phyloP scores from a whole-genome alignment of 2,797 vertebrate genomes.

The Poecile montanus region DNA sequence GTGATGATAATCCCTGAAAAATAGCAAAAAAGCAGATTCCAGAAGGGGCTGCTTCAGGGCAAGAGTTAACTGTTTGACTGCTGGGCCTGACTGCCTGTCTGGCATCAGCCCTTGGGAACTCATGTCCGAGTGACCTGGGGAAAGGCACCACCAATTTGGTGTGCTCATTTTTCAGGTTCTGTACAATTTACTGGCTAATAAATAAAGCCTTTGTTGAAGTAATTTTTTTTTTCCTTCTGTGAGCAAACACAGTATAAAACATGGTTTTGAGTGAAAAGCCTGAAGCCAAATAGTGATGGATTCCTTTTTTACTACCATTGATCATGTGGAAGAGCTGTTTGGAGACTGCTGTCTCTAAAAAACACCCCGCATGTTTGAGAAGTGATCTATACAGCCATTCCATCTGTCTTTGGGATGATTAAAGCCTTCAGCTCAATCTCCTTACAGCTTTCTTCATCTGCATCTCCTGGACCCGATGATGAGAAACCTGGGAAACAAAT shows the following conservation, averaged over 20 bases:
- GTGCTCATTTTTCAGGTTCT: not conserved
- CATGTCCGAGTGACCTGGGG: rapidly evolving
- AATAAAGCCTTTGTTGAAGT: not conserved
- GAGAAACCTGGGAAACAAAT: not conserved
- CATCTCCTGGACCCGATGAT: not conserved
- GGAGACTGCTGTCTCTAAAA: slow-evolving; percentile 12
- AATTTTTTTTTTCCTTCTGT: not conserved
- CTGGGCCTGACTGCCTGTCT: not conserved
- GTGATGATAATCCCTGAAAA: not conserved
- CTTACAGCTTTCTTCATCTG: not conserved
- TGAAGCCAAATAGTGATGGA: not conserved
- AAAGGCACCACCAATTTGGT: not conserved
- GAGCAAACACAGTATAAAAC: not conserved
- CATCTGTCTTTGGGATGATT: slow-evolving; percentile 12
- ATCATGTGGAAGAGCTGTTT: not conserved
- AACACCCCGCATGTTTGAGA: not conserved
- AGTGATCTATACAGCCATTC: not conserved
- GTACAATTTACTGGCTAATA: not conserved
- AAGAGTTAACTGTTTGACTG: not conserved
- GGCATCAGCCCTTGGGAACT: not conserved
- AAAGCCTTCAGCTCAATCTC: not conserved
- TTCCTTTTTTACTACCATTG: not conserved
- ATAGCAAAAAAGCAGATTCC: not conserved
- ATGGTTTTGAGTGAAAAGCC: not conserved
- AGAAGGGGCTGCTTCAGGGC: not conserved